Base-by-base conservation (phyloP, 1,140 invertebrate genomes). In the Hormaphis cornu region DNA sequence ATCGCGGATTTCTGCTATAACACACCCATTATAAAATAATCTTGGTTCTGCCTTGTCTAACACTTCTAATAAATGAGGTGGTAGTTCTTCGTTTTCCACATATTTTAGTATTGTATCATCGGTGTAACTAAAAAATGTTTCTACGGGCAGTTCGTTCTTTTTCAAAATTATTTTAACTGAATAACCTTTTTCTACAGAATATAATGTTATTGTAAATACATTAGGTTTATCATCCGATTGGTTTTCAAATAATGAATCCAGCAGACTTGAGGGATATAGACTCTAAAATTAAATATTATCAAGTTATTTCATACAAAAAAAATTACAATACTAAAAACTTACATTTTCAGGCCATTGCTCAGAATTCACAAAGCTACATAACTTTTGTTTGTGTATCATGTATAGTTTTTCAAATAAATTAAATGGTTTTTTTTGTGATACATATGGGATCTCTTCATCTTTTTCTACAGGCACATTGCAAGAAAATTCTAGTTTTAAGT, bases 11-110 rank as follows among this genome's bases (percentile, higher is more conserved):
- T 96, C 90, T 72, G 87, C 88, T 75, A 96, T 89, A 52, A 96
- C 89, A 80, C 92, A 95, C 28, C 93, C 93, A 73, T 86, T 89
- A 76, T 95, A 93, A 80, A 93, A 96, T 22, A 95, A 82, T 77
- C 87, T 86, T 24, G 87, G 86, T 73, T 89, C 86, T 74, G 87
- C 86, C 63, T 85, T 83, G 76, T 92, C 90, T 50, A 95, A 78
- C 69, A 94, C 79, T 78, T 95, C 91, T 71, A 92, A 82, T 33
- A 96, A 80, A 74, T 89, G 85, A 66, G 91, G 87, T 56, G 93
- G 93, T 75, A 97, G 80, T 79, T 94, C 86, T 75, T 91, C 88
- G 79, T 88, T 89, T 76, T 92, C 89, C 72, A 92, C 87, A 76
- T 86, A 90, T 8, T 50, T 7, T 35, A 66, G 35, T 33, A 66